Percentiles rank a stretch among this genome's conserved stretches.
Evolutionary conservation across 1,140 invertebrate species (phyloP).

Genomic region (Drosophila lowei): DNA sequence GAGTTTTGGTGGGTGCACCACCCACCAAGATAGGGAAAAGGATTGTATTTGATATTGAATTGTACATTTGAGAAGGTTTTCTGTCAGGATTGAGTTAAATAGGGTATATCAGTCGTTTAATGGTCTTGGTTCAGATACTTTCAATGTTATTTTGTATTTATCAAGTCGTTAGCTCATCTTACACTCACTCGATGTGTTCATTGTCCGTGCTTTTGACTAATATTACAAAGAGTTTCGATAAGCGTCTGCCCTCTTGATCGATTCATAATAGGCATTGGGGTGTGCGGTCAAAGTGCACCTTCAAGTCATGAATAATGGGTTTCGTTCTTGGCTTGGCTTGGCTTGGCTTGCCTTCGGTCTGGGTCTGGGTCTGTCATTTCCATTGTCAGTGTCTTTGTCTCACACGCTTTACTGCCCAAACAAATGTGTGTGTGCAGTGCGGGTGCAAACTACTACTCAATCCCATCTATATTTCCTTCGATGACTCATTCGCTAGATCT

Average conservation of each 20-base stretch:
- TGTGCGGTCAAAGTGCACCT: conserved; percentile 53
- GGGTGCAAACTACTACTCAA: conserved; percentile 3
- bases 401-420: no score
- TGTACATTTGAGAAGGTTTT: no score
- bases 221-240: conserved; percentile 55
- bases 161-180: neutral
- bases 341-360: conserved; percentile 13
- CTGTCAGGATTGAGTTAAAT: no score
- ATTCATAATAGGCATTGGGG: conserved; percentile 12
- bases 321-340: conserved; percentile 12
- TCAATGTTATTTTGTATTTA: neutral
- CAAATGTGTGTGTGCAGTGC: no score
- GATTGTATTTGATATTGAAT: no score
- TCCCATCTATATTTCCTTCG: conserved; percentile 23
- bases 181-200: conserved; percentile 1
- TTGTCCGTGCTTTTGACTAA: conserved; percentile 24
- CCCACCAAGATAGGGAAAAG: no score
- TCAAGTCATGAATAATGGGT: conserved; percentile 52
- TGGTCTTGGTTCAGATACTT: neutral
- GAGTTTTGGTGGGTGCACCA: no score
- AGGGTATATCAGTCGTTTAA: no score
- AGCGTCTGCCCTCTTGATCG: conserved; percentile 9
- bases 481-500: conserved; percentile 41
- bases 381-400: neutral
- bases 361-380: neutral